These are phyloP conservation scores for Limnodromus scolopaceus DNA, from an alignment of 2,797 vertebrate species.

Conservation along the genomic window DNA sequence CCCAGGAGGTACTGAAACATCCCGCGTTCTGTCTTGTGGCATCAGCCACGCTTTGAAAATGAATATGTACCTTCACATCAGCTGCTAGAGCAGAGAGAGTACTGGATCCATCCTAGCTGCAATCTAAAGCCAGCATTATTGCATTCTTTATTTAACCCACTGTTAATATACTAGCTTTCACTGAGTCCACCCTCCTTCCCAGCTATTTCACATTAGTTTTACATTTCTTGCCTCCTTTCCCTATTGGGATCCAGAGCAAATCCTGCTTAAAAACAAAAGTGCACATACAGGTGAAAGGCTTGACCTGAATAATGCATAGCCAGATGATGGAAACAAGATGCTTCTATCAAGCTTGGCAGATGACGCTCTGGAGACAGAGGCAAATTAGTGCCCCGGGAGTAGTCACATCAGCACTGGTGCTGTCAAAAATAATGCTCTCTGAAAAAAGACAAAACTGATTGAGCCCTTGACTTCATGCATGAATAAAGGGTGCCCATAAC, in stretches of 20 bases:
- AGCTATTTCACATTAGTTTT: background rate
- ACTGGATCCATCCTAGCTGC: background rate
- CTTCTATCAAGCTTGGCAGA: background rate
- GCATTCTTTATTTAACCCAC: background rate
- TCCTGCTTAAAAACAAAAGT: background rate
- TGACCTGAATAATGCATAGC: background rate
- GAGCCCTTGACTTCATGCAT: background rate
- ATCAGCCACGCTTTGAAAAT: background rate
- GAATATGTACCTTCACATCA: background rate
- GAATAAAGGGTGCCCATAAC: background rate
- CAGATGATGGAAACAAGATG: background rate
- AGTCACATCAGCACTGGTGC: background rate
- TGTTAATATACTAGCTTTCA: background rate
- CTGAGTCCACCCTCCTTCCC: background rate
- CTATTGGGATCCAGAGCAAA: background rate
- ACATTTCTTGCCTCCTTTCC: background rate
- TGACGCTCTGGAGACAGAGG: background rate
- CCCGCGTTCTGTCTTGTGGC: background rate
- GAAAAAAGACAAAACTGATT: background rate
- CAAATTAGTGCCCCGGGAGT: background rate
- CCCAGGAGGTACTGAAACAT: background rate
- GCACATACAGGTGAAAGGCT: background rate
- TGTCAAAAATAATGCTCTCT: background rate
- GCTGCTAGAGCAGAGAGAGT: background rate
- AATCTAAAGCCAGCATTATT: background rate